phyloP scores from a whole-genome alignment of 2,888 invertebrate species.

The Ecliptopera silaceata region DNA sequence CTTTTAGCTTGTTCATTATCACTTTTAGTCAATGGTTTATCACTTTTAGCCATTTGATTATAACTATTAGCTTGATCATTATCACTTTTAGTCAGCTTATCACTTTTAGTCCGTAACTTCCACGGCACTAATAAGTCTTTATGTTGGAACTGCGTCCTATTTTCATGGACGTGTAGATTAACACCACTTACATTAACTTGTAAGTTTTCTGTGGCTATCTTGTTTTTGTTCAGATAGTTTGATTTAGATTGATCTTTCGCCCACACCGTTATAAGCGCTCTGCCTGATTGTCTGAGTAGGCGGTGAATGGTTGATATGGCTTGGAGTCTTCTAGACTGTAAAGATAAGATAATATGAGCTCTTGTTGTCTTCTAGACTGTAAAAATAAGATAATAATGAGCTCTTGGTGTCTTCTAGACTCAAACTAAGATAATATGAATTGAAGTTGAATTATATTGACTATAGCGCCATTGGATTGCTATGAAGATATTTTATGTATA shows the following conservation, averaged over 20 bases:
- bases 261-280: slow-evolving; percentile 97
- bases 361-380: too few relatives aligned
- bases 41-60: slow-evolving; percentile 43
- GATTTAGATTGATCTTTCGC: slow-evolving; percentile 92
- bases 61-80: neutral
- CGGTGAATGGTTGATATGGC: slow-evolving; percentile 91
- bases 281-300: slow-evolving; percentile 88
- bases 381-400: too few relatives aligned
- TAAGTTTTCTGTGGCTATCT: slow-evolving; percentile 39
- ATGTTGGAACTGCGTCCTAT: slow-evolving; percentile 94
- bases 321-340: slow-evolving; percentile 86
- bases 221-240: slow-evolving; percentile 63
- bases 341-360: slow-evolving; percentile 30
- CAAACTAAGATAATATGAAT: too few relatives aligned
- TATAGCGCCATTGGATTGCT: too few relatives aligned
- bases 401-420: too few relatives aligned
- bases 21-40: neutral
- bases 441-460: too few relatives aligned
- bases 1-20: neutral
- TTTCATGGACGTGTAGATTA: slow-evolving; percentile 91
- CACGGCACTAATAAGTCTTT: slow-evolving; percentile 98
- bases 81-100: neutral
- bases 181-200: slow-evolving; percentile 53
- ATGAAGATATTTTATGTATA: too few relatives aligned
- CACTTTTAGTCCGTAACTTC: slow-evolving; percentile 84